phyloP scores from a whole-genome alignment of 1,140 invertebrate species.

The Conus ventricosus region DNA sequence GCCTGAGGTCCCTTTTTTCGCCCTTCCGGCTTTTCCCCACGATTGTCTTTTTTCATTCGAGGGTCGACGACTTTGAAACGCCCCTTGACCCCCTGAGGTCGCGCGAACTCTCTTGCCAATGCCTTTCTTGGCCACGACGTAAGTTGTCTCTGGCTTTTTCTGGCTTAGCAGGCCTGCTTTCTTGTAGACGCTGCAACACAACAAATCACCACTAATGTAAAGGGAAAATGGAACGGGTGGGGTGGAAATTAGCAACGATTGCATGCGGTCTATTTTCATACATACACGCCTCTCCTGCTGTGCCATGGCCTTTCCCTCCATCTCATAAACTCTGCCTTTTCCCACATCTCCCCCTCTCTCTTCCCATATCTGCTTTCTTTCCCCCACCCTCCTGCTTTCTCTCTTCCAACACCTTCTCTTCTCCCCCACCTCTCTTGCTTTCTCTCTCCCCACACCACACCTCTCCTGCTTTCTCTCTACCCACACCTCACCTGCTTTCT shows the following conservation, averaged over 20 bases:
- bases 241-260: background rate
- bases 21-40: constrained; percentile 62
- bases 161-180: constrained; percentile 86
- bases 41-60: constrained; percentile 95
- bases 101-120: constrained; percentile 82
- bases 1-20: constrained; percentile 23
- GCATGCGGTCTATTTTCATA: too few relatives aligned
- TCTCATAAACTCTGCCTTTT: too few relatives aligned
- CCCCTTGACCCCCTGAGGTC: constrained; percentile 93
- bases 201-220: background rate
- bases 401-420: too few relatives aligned
- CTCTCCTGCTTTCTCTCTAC: too few relatives aligned
- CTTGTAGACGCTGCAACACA: constrained; percentile 87
- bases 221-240: background rate
- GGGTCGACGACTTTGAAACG: constrained; percentile 95
- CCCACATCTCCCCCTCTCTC: too few relatives aligned
- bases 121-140: constrained; percentile 94
- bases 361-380: too few relatives aligned
- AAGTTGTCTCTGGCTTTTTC: constrained; percentile 91
- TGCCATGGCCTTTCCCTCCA: too few relatives aligned
- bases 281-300: too few relatives aligned
- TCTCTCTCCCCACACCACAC: too few relatives aligned
- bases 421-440: too few relatives aligned
- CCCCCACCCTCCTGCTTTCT: too few relatives aligned
- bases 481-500: too few relatives aligned